A percentile compares a stretch with the other conserved stretches of the same genome.
These are phyloP conservation scores for Drosophila yakuba DNA, from an alignment of 1,140 invertebrate genomes.

Conservation along the genomic window DNA sequence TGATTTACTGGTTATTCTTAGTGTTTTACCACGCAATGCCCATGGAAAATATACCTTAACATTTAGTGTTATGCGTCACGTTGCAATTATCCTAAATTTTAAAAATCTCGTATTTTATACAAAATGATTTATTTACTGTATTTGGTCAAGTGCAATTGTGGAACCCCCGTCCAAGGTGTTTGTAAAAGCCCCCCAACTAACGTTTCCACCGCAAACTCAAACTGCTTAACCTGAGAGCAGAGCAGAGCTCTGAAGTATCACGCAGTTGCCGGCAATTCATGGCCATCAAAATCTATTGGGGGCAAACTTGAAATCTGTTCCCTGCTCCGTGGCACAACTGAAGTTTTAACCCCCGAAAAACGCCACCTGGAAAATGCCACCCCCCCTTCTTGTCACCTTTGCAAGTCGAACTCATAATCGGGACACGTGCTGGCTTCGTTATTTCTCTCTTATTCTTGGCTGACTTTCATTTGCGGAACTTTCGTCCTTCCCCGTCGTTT, in stretches of 20 bases:
- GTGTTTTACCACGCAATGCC: no score
- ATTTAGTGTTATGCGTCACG: no score
- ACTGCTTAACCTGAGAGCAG: constrained; percentile 9
- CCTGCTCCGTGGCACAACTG: constrained; percentile 28
- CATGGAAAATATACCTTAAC: no score
- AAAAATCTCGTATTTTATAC: background rate
- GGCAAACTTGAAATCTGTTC: constrained; percentile 45
- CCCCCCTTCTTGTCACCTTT: constrained; percentile 36
- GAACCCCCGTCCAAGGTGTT: background rate
- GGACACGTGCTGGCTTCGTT: constrained; percentile 77
- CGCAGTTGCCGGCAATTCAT: constrained; percentile 28
- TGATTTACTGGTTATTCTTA: no score
- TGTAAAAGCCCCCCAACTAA: background rate
- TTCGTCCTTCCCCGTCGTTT: constrained; percentile 16
- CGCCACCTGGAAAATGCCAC: background rate
- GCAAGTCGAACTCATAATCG: constrained; percentile 64
- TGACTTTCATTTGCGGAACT: constrained; percentile 50
- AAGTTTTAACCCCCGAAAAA: constrained; percentile 22
- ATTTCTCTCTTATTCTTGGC: constrained; percentile 58
- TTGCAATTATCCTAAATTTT: no score
- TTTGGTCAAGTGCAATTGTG: constrained; percentile 1
- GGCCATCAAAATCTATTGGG: constrained; percentile 49
- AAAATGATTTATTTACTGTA: background rate
- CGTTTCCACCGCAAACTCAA: constrained; percentile 1
- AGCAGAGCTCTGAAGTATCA: constrained; percentile 5